Evolutionary conservation across 2,797 vertebrate species (phyloP), one percentile per base, ranked within the genome.

Genomic region (Heterohyrax brucei): DNA sequence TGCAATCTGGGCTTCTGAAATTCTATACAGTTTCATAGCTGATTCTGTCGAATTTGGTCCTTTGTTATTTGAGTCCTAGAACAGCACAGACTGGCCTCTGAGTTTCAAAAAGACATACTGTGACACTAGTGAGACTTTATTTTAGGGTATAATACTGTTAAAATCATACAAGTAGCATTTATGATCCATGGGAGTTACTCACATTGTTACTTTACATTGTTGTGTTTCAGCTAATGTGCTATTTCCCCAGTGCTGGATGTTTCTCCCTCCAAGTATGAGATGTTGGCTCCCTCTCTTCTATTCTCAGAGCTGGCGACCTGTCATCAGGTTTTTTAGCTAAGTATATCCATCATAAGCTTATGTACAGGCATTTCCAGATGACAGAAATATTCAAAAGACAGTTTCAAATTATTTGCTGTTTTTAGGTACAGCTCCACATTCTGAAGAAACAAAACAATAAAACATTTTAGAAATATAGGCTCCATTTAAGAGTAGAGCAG

Each of bases 281-380:
- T 46, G 10, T 73, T 89, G 94, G 91, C 90, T 86, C n/a, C 56
- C 73, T 78, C 46, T 77, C 26, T 28, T 94, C 93, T 92, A 85
- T 91, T 97, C 94, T 89, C 59, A 97, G 95, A 86, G 80, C 81
- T 97, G 90, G 79, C 95, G 95, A 97, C 95, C 97, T 96, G 97
- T 97, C 97, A 97, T 94, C 95, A 98, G 89, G 95, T 61, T 92
- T 96, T 97, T 97, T 95, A 96, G 44, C 87, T 96, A 96, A 93
- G 86, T 68, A 6, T 87, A 95, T 94, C 97, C 89, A 87, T 95
- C 96, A 94, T 89, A 75, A 97, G 96, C 84, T 98, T 96, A 86
- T 93, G 96, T 86, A 95, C 3, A 75, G 85, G 86, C 96, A 97
- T 95, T 98, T 98, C 92, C 88, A 95, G 90, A 96, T 95, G 96